These are phyloP conservation scores for Venturia canescens DNA, from an alignment of 1,140 invertebrate genomes.

Conservation along the genomic window DNA sequence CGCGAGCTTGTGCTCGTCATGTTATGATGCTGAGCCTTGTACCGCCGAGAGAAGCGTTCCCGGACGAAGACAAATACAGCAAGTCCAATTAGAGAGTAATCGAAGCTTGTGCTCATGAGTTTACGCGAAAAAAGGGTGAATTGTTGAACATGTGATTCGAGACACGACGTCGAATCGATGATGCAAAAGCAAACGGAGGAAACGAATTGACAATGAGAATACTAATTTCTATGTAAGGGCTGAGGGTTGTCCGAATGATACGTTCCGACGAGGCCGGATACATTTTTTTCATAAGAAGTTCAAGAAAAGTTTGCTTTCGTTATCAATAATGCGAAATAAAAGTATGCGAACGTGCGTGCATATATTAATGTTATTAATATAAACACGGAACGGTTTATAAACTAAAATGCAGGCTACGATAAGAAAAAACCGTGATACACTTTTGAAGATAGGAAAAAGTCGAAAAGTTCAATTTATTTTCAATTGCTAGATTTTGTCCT, in stretches of 20 bases:
- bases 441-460: too few relatives aligned
- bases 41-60: constrained; percentile 85
- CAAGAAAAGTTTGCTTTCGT: too few relatives aligned
- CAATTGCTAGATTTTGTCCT: too few relatives aligned
- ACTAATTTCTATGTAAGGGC: background rate
- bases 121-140: background rate
- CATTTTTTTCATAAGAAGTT: too few relatives aligned
- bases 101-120: background rate
- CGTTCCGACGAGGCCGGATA: too few relatives aligned
- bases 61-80: constrained; percentile 79
- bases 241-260: background rate
- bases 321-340: too few relatives aligned
- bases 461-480: too few relatives aligned
- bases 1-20: constrained; percentile 85
- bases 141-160: background rate
- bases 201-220: background rate
- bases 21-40: constrained; percentile 89
- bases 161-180: background rate
- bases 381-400: too few relatives aligned
- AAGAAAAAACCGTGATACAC: too few relatives aligned
- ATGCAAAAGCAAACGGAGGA: background rate
- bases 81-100: constrained; percentile 37
- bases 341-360: too few relatives aligned
- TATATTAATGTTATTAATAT: too few relatives aligned
- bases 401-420: too few relatives aligned